phyloP scores from a whole-genome alignment of 2,797 vertebrate genomes.

The Rostrhamus sociabilis region DNA sequence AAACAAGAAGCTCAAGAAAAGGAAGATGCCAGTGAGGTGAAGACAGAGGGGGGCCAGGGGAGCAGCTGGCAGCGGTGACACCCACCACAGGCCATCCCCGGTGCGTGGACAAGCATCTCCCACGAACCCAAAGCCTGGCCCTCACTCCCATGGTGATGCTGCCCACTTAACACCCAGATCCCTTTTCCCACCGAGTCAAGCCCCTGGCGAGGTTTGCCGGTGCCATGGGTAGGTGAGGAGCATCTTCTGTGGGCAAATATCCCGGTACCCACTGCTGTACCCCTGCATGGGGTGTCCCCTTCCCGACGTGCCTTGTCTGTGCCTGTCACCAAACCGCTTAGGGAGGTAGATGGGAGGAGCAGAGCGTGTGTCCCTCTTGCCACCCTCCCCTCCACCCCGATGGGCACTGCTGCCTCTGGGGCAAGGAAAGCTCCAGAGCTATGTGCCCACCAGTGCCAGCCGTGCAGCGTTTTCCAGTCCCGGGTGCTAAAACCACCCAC shows the following conservation, averaged over 20 bases:
- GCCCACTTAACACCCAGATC: neutral
- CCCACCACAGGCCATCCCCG: neutral
- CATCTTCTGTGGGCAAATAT: neutral
- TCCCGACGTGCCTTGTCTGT: neutral
- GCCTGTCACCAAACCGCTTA: neutral
- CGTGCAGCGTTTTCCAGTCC: neutral
- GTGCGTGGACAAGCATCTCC: fast-evolving
- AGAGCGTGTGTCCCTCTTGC: neutral
- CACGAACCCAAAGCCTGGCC: neutral
- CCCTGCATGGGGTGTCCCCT: fast-evolving
- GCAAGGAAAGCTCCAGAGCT: neutral
- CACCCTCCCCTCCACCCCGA: fast-evolving
- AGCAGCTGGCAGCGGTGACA: neutral
- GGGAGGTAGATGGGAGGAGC: neutral
- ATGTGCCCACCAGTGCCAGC: neutral
- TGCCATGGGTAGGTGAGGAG: neutral
- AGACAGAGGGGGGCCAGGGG: neutral
- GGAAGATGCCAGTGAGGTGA: fast-evolving
- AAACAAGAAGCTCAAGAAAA: neutral
- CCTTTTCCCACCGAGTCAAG: neutral
- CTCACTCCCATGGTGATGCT: neutral
- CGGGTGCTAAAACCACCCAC: neutral
- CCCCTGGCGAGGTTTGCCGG: neutral
- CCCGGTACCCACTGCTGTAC: fast-evolving
- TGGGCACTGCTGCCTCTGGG: neutral